A percentile compares a stretch with the other conserved stretches of the same genome.
These are phyloP conservation scores for Drosophila ambigua DNA, from an alignment of 1,140 invertebrate genomes.

Conservation along the genomic window DNA sequence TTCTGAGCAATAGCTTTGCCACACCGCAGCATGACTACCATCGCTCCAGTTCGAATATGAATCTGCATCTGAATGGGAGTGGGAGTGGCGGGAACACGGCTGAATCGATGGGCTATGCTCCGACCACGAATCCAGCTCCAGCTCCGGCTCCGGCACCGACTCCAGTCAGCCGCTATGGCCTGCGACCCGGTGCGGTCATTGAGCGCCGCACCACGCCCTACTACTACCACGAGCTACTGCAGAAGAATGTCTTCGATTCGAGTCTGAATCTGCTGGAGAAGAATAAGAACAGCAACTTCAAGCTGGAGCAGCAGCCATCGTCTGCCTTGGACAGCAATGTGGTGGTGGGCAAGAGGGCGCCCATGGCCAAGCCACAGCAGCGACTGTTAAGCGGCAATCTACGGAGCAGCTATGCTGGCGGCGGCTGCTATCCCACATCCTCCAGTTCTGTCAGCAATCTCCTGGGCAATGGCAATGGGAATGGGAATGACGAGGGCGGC, in stretches of 20 bases:
- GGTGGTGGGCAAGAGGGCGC: slow-evolving; percentile 36
- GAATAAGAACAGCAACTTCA: slow-evolving; percentile 66
- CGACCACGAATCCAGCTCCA: slow-evolving; percentile 29
- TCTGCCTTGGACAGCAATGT: slow-evolving; percentile 15
- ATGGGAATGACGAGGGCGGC: slow-evolving; percentile 55
- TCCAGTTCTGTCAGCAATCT: slow-evolving; percentile 56
- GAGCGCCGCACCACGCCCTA: slow-evolving; percentile 79
- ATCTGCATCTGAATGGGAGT: slow-evolving; percentile 17
- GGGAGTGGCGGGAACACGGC: slow-evolving; percentile 13
- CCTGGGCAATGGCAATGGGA: slow-evolving; percentile 54
- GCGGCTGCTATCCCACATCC: slow-evolving; percentile 44
- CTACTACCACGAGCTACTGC: slow-evolving; percentile 80
- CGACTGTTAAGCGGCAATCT: slow-evolving; percentile 38
- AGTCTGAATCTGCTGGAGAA: slow-evolving; percentile 75
- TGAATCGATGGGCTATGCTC: slow-evolving; percentile 12
- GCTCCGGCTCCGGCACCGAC: slow-evolving; percentile 16
- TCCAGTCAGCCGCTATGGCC: slow-evolving; percentile 48
- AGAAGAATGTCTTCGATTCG: slow-evolving; percentile 79
- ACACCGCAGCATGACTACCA: slow-evolving; percentile 11
- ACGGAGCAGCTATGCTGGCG: slow-evolving; percentile 32
- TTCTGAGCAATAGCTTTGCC: slow-evolving; percentile 57
- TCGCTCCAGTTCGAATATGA: slow-evolving; percentile 55
- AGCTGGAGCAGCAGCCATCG: slow-evolving; percentile 48
- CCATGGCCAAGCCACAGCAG: slow-evolving; percentile 60
- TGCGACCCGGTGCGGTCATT: slow-evolving; percentile 54